A percentile compares a stretch with the other conserved stretches of the same genome.
Conservation (phyloP, 2,797 vertebrate species). For the Spinus pinus region DNA sequence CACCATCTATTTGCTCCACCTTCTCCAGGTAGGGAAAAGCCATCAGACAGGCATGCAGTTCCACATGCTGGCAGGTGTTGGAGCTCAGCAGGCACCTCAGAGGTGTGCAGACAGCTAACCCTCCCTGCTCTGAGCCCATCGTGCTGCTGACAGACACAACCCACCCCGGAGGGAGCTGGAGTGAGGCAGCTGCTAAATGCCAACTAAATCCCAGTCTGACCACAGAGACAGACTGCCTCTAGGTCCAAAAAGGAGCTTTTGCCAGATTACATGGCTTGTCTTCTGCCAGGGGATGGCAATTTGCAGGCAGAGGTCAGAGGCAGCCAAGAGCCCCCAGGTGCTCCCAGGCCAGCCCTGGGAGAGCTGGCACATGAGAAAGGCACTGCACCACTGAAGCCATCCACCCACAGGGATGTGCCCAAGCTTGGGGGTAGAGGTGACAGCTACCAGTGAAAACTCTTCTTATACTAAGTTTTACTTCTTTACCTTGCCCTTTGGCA, state of each 20-base stretch:
- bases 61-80: background rate
- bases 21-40: background rate
- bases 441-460: background rate
- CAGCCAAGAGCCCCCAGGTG: fast-evolving
- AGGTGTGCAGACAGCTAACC: background rate
- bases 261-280: fast-evolving
- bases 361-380: background rate
- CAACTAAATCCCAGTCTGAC: background rate
- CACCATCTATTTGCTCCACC: background rate
- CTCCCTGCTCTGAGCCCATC: background rate
- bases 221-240: background rate
- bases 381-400: background rate
- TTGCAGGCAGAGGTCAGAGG: background rate
- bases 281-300: background rate
- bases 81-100: fast-evolving
- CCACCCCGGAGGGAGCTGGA: fast-evolving
- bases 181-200: background rate
- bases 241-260: background rate
- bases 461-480: background rate
- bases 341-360: background rate
- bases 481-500: background rate
- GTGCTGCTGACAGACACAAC: fast-evolving
- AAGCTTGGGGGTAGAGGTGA: background rate
- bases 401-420: background rate
- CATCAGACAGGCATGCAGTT: background rate